Conservation (phyloP, 1,140 invertebrate genomes). For the Hycleus phaleratus region DNA sequence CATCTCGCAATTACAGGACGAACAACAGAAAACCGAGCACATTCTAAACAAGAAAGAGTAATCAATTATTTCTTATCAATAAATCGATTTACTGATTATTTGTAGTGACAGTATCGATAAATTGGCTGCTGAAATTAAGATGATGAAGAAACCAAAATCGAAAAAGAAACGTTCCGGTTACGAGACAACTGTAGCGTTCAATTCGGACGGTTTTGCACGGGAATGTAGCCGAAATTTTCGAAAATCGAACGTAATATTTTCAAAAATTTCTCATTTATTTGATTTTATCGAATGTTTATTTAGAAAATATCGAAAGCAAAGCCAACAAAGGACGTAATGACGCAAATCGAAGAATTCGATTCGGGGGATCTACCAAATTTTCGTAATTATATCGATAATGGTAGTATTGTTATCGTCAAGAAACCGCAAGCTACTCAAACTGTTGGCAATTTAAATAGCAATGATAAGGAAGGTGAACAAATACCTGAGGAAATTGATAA, state of each 20-base stretch:
- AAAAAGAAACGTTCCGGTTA: background rate
- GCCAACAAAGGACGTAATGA: background rate
- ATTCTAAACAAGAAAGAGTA: constrained; percentile 10
- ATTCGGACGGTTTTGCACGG: background rate
- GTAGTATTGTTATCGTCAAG: background rate
- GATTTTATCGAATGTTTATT: too few species aligned
- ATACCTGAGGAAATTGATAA: constrained; percentile 4
- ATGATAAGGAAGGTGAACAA: constrained; percentile 7
- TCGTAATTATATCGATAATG: constrained; percentile 2
- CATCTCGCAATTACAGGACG: background rate
- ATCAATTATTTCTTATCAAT: background rate
- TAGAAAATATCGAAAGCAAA: background rate
- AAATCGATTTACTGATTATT: background rate
- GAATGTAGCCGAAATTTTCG: background rate
- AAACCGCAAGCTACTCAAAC: background rate
- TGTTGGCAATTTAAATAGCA: background rate
- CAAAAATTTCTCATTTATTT: background rate
- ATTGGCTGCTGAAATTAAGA: constrained; percentile 7
- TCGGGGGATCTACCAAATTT: background rate
- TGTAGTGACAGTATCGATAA: constrained; percentile 3
- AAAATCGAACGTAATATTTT: background rate
- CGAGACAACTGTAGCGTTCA: background rate
- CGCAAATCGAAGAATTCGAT: constrained; percentile 1
- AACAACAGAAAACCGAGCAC: constrained; percentile 9
- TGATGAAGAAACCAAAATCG: background rate